Base-by-base conservation (phyloP, 2,888 invertebrate species). In the Zaprionus lineosus region DNA sequence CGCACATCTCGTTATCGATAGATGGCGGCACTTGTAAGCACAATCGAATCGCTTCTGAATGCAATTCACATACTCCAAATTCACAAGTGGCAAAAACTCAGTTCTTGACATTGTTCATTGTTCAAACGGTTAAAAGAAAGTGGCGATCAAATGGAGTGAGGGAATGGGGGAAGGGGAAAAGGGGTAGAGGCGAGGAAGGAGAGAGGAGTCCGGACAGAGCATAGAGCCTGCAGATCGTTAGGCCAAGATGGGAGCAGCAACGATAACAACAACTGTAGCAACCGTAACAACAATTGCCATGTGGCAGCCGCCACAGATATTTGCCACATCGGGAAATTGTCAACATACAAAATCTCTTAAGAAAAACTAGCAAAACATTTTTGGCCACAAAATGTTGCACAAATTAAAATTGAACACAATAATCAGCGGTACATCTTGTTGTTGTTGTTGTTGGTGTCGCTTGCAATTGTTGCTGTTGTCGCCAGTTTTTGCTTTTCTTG, bases 381-480 rank as follows among this genome's bases (percentile, higher is more conserved):
- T 74, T 52, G 58, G 75, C 57, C 74, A 71, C 68, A 67, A 76
- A 76, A 76, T 79, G 84, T 78, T 81, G 71, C 78, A 76, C 77
- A 79, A 79, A 79, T 84, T 84, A 72, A 79, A 79, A 75, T 73
- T 75, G 83, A 78, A 60, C 79, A 84, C 79, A 78, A 79, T 84
- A 79, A 84, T 79, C 79, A 79, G 66, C 55, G 79, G 52, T 50
- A 72, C 73, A 79, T 82, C 77, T 69, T 79, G 55, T 46, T 58
- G 52, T 37, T 41, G 53, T 40, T 43, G 58, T 41, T 67, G 67
- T 56, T n/a, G n/a, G n/a, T 43, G 36, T n/a, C 31, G 21, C 3
- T 37, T 50, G 29, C 26, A n/a, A 11, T 48, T 60, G 31, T 5
- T 50, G 39, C n/a, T 15, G 24, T 15, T 52, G 37, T 5, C 3